Conservation (phyloP, 2,797 vertebrate species). For the Pantherophis vulpinus region DNA sequence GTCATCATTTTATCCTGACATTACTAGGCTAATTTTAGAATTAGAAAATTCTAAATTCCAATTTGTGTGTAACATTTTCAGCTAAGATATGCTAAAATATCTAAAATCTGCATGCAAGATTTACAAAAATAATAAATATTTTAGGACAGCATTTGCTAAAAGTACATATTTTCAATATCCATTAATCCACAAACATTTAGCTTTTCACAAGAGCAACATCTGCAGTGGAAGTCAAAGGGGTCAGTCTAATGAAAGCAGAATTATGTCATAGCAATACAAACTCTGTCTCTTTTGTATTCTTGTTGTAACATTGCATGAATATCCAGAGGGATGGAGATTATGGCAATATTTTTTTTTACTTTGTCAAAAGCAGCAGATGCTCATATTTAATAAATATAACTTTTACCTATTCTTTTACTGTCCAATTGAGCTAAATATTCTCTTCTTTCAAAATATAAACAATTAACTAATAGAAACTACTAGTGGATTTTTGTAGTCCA, state of each 20-base stretch:
- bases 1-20: neutral
- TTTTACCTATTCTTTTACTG: conserved; percentile 46
- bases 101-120: neutral
- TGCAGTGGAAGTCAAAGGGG: neutral
- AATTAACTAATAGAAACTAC: neutral
- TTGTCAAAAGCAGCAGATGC: neutral
- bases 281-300: neutral
- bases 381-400: conserved; percentile 10
- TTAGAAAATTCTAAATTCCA: neutral
- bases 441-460: conserved; percentile 60
- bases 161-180: neutral
- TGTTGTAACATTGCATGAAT: neutral
- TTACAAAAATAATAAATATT: neutral
- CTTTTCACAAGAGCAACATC: conserved; percentile 4
- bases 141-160: neutral
- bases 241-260: neutral
- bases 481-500: neutral
- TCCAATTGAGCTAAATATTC: conserved; percentile 46
- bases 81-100: neutral
- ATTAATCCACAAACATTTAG: conserved; percentile 45
- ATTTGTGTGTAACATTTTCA: neutral
- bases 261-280: neutral
- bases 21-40: neutral
- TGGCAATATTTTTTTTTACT: neutral
- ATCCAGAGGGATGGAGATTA: neutral